Conservation (phyloP, 2,797 vertebrate genomes). For the Sphenodon punctatus region DNA sequence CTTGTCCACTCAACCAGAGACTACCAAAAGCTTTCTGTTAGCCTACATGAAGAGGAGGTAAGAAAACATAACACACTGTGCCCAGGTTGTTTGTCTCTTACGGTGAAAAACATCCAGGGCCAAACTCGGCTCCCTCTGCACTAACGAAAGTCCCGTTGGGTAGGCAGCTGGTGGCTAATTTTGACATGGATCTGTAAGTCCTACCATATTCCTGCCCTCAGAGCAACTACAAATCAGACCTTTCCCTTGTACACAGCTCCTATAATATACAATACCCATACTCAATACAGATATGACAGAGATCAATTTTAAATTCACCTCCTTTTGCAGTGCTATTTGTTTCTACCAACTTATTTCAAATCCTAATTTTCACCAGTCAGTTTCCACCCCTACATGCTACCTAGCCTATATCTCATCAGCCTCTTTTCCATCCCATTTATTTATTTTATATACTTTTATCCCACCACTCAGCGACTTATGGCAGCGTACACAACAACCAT, state of each 20-base stretch:
- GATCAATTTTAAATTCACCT: fast-evolving
- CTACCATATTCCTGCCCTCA: neutral
- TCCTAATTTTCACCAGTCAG: neutral
- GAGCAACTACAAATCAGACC: fast-evolving
- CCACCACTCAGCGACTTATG: too few relatives aligned
- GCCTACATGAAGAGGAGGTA: fast-evolving
- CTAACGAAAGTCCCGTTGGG: fast-evolving
- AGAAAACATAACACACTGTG: fast-evolving
- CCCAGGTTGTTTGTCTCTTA: neutral
- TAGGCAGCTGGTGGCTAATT: fast-evolving
- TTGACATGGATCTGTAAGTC: fast-evolving
- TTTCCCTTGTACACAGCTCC: neutral
- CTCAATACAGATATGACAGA: neutral
- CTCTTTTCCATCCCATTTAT: neutral
- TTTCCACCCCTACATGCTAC: neutral
- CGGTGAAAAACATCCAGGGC: neutral
- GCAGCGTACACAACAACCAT: too few relatives aligned
- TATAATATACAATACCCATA: neutral
- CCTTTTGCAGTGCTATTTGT: fast-evolving
- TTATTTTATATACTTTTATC: too few relatives aligned
- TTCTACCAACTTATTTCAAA: neutral
- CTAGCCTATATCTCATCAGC: neutral
- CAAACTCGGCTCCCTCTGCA: neutral
- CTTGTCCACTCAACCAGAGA: neutral
- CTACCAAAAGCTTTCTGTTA: neutral